A percentile compares a stretch with the other conserved stretches of the same genome.
Conservation (phyloP, 2,888 invertebrate genomes). For the Chrysolina americana region DNA sequence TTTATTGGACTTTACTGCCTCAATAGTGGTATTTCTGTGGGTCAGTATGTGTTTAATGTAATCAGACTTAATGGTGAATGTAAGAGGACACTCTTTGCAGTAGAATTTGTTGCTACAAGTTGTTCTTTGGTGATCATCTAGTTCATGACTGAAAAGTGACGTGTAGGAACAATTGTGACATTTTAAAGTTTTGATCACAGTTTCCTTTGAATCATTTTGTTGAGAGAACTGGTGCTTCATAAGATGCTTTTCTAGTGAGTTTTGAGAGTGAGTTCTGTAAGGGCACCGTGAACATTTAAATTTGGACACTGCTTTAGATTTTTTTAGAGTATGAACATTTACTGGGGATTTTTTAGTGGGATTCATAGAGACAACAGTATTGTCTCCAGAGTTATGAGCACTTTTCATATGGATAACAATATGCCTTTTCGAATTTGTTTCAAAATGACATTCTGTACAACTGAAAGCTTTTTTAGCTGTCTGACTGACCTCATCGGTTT, state of each 20-base stretch:
- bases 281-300: slow-evolving; percentile 42
- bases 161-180: slow-evolving; percentile 37
- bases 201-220: slow-evolving; percentile 16
- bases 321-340: background rate
- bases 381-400: slow-evolving; percentile 32
- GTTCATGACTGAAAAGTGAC: slow-evolving; percentile 30
- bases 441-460: slow-evolving; percentile 41
- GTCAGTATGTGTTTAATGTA: slow-evolving; percentile 39
- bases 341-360: background rate
- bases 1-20: background rate
- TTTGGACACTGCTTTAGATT: background rate
- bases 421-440: slow-evolving; percentile 38
- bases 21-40: slow-evolving; percentile 32
- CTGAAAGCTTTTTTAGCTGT: slow-evolving; percentile 33
- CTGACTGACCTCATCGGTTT: background rate
- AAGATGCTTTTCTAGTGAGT: slow-evolving; percentile 32
- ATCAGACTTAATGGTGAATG: slow-evolving; percentile 27
- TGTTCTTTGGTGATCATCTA: slow-evolving; percentile 30
- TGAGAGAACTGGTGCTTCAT: slow-evolving; percentile 38
- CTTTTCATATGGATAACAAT: slow-evolving; percentile 36
- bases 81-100: slow-evolving; percentile 34
- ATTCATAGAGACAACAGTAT: background rate
- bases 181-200: slow-evolving; percentile 11
- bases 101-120: slow-evolving; percentile 20
- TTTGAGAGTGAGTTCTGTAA: slow-evolving; percentile 36